phyloP scores from a whole-genome alignment of 2,113 vertebrate species.

The Podiceps cristatus region DNA sequence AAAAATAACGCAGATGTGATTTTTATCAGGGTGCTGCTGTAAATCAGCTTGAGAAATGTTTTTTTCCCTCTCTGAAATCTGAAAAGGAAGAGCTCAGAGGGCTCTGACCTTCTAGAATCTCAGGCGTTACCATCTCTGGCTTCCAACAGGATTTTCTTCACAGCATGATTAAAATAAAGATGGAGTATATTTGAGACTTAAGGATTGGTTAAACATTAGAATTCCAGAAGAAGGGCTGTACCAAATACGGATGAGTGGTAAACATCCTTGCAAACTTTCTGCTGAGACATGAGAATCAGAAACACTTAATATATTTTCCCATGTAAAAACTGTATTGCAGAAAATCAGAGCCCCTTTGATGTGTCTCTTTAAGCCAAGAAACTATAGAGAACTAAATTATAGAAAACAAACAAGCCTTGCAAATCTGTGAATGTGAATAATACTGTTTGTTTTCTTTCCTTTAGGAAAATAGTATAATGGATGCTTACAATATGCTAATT shows the following conservation, averaged over 20 bases:
- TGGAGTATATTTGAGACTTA: neutral
- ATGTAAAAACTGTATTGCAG: neutral
- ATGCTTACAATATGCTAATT: neutral
- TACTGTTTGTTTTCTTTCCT: neutral
- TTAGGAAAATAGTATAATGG: neutral
- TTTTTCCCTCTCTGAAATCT: neutral
- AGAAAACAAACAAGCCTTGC: neutral
- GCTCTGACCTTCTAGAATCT: neutral
- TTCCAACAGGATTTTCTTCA: neutral
- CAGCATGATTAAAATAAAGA: neutral
- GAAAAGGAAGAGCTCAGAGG: neutral
- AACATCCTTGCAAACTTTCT: neutral
- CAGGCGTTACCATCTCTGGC: neutral
- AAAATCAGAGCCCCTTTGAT: neutral
- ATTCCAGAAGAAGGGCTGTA: neutral
- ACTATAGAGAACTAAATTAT: neutral
- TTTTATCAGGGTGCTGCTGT: constrained; percentile 21
- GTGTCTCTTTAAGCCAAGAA: neutral
- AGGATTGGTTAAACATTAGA: neutral
- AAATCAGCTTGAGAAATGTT: neutral
- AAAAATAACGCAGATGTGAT: constrained; percentile 26
- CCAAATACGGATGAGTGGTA: neutral
- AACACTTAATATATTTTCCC: neutral
- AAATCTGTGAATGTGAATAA: neutral
- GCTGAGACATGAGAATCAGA: neutral